Percentiles rank a stretch among this genome's conserved stretches.
phyloP scores from a whole-genome alignment of 1,140 invertebrate species.

The Pectinophora gossypiella region DNA sequence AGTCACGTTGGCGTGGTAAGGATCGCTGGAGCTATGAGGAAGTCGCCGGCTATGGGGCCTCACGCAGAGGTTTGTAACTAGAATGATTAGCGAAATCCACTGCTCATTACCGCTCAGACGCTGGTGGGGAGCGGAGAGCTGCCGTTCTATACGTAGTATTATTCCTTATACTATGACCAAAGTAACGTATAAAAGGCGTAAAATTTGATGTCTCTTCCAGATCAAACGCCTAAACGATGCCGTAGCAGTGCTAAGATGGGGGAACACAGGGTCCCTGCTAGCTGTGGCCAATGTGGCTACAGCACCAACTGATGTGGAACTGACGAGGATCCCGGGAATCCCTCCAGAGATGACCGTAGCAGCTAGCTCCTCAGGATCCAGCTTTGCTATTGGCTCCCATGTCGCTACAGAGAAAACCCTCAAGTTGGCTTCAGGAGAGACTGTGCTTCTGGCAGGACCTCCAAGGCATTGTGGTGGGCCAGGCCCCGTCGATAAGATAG shows the following conservation, averaged over 20 bases:
- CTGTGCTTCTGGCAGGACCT: constrained; percentile 43
- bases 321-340: constrained; percentile 48
- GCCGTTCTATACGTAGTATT: too few relatives aligned
- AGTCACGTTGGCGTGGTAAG: constrained; percentile 56
- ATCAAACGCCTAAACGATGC: constrained; percentile 46
- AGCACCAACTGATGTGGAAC: constrained; percentile 34
- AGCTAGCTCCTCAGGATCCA: constrained; percentile 44
- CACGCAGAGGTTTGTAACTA: constrained; percentile 61
- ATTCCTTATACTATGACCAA: too few relatives aligned
- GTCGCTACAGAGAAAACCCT: constrained; percentile 40
- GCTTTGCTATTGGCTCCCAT: constrained; percentile 33
- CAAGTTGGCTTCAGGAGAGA: constrained; percentile 47
- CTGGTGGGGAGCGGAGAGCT: too few relatives aligned
- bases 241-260: constrained; percentile 51
- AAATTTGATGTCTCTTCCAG: constrained; percentile 24
- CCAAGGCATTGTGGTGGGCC: constrained; percentile 58
- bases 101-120: too few relatives aligned
- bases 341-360: constrained; percentile 54
- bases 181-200: too few relatives aligned
- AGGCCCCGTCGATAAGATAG: constrained; percentile 65
- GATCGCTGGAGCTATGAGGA: constrained; percentile 51
- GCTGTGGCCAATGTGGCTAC: constrained; percentile 42
- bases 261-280: constrained; percentile 43
- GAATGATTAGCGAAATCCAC: too few relatives aligned
- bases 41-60: constrained; percentile 52